Evolutionary conservation across 2,888 invertebrate species (phyloP).

Genomic region (Barypeithes pellucidus): DNA sequence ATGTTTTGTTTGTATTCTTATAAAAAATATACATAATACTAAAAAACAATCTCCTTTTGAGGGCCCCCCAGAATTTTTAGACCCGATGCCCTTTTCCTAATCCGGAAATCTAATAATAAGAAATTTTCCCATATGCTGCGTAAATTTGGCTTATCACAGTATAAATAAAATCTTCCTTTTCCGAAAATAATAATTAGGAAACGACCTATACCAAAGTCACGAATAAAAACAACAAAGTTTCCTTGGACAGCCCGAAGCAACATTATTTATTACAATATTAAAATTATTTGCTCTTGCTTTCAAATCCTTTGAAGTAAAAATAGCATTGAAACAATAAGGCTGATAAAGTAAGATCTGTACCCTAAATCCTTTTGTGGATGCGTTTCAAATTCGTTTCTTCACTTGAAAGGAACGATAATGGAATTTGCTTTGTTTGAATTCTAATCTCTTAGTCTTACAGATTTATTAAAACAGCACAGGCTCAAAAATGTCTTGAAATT

Average conservation of each 20-base stretch:
- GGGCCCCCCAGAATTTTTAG: no score
- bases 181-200: not conserved
- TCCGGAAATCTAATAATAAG: no score
- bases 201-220: not conserved
- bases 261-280: not conserved
- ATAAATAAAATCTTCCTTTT: no score
- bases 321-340: not conserved
- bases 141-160: no score
- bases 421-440: not conserved
- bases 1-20: no score
- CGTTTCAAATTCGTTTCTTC: not conserved
- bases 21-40: no score
- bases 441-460: not conserved
- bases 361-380: slow-evolving; percentile 1
- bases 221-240: not conserved
- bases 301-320: not conserved
- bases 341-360: not conserved
- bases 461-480: not conserved
- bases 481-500: no score
- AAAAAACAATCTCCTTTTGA: no score
- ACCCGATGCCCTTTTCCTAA: no score
- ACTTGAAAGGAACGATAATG: not conserved
- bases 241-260: not conserved
- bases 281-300: slow-evolving; percentile 1
- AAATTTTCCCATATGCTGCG: no score